A percentile compares a stretch with the other conserved stretches of the same genome.
Conservation (phyloP, 2,888 invertebrate species). For the Drosophila mulleri region DNA sequence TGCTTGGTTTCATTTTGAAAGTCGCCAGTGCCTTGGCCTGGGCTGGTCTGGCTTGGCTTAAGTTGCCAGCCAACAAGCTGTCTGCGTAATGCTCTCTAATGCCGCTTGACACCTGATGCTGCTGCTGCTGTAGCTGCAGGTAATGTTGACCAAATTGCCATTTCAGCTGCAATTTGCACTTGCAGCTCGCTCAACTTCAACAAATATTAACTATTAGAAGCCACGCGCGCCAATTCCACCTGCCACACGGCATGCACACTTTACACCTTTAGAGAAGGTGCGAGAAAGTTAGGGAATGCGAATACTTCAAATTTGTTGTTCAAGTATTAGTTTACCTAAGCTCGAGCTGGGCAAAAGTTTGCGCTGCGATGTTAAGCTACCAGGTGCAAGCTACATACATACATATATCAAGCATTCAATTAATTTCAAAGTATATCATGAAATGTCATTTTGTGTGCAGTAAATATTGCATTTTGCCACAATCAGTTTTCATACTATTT, state of each 20-base stretch:
- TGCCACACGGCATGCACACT: slow-evolving; percentile 4
- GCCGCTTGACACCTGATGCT: slow-evolving; percentile 62
- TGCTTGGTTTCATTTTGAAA: neutral
- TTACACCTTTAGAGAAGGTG: slow-evolving; percentile 4
- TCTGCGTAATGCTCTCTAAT: slow-evolving; percentile 43
- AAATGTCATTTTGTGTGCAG: neutral
- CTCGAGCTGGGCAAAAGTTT: neutral
- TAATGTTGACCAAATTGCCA: slow-evolving; percentile 15
- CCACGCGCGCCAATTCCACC: slow-evolving; percentile 12
- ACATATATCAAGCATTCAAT: neutral
- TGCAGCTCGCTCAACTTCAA: slow-evolving; percentile 22
- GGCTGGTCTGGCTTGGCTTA: slow-evolving; percentile 10
- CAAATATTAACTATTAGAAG: slow-evolving; percentile 36
- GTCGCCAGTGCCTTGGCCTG: slow-evolving; percentile 4
- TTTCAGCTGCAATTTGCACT: slow-evolving; percentile 30
- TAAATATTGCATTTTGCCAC: neutral
- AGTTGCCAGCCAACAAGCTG: slow-evolving; percentile 27
- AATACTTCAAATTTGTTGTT: neutral
- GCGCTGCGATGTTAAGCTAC: neutral
- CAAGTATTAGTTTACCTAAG: slow-evolving; percentile 6
- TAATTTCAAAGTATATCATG: neutral
- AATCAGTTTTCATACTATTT: neutral
- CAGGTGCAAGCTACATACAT: neutral
- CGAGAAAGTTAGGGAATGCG: neutral
- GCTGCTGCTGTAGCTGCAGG: neutral